Evolutionary conservation across 2,888 invertebrate species (phyloP).

Genomic region (Megastigmus dorsalis): DNA sequence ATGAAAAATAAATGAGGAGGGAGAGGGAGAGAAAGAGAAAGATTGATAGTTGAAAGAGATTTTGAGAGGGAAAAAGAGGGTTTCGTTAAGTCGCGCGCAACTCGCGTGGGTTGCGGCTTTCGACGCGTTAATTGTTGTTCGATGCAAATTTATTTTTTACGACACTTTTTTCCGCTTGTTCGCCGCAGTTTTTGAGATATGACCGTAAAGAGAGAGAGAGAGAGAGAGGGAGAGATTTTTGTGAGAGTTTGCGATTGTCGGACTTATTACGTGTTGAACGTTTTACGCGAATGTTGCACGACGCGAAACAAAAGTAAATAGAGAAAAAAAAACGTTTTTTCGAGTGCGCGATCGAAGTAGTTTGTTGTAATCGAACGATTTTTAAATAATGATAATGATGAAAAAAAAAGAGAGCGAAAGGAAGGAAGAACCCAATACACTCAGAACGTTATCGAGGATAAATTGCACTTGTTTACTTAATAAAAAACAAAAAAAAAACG

Average conservation of each 20-base stretch:
- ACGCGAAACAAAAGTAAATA: background rate
- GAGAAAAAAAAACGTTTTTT: background rate
- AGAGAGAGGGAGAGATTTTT: background rate
- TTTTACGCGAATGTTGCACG: background rate
- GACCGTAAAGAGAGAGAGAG: background rate
- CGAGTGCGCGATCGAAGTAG: conserved; percentile 19
- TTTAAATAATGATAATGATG: conserved; percentile 28
- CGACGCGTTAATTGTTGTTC: conserved; percentile 50
- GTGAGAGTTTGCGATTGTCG: too few species aligned
- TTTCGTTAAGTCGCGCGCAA: conserved; percentile 37
- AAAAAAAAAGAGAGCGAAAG: too few species aligned
- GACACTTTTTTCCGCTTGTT: conserved; percentile 51
- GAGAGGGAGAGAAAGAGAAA: background rate
- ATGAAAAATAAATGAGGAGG: background rate
- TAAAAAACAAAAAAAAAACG: background rate
- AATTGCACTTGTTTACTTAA: conserved; percentile 41
- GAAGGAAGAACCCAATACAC: background rate
- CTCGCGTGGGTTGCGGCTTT: conserved; percentile 26
- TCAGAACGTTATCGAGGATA: conserved; percentile 10
- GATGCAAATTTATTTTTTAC: conserved; percentile 53
- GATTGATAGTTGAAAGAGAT: background rate
- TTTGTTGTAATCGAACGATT: conserved; percentile 41
- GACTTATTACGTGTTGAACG: background rate
- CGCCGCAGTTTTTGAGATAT: conserved; percentile 18
- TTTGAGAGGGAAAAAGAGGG: conserved; percentile 11